Percentiles rank a stretch among this genome's conserved stretches.
Conservation (phyloP, 2,797 vertebrate genomes). For the Gymnodraco acuticeps region DNA sequence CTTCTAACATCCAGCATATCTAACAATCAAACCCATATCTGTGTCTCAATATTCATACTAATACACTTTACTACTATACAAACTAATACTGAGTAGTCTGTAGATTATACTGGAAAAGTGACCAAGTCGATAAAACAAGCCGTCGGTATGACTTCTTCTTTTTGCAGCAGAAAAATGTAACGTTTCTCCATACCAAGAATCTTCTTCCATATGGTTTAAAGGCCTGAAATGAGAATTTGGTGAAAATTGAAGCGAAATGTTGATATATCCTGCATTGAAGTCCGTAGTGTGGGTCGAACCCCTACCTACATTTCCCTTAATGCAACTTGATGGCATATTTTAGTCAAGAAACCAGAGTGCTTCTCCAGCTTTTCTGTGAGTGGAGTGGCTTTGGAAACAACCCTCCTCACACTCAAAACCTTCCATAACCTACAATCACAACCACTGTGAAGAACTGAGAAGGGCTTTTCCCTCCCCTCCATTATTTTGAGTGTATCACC, state of each 20-base stretch:
- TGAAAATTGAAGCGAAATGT: neutral
- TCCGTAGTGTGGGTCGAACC: neutral
- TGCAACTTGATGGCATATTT: neutral
- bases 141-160: neutral
- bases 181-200: too few species aligned
- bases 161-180: too few species aligned
- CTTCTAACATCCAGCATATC: conserved; percentile 33
- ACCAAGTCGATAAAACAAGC: neutral
- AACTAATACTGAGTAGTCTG: neutral
- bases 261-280: neutral
- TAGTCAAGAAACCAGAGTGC: too few species aligned
- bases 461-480: too few species aligned
- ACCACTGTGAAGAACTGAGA: too few species aligned
- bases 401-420: too few species aligned
- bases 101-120: neutral
- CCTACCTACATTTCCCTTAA: neutral
- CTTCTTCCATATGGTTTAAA: neutral
- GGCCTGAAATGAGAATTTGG: too few species aligned
- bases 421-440: neutral
- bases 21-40: conserved; percentile 18
- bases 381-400: neutral
- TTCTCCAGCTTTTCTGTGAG: neutral
- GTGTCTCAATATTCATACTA: conserved; percentile 27
- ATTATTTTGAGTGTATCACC: too few species aligned
- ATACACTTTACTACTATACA: neutral